Conservation (phyloP, 2,888 invertebrate genomes). For the Zele albiditarsus region DNA sequence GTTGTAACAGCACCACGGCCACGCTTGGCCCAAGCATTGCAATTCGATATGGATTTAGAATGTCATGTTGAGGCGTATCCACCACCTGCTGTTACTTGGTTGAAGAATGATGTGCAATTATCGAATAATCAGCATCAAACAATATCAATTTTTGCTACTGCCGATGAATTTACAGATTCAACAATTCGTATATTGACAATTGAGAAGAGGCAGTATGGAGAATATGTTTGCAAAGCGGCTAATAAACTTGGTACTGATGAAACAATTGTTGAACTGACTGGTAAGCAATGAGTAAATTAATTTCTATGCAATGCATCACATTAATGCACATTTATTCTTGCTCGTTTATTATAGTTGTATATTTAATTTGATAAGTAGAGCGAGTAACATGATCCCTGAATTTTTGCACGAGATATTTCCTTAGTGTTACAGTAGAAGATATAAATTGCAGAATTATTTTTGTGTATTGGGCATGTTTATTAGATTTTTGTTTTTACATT, state of each 20-base stretch:
- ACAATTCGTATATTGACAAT: constrained; percentile 91
- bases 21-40: constrained; percentile 88
- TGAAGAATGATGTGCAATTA: constrained; percentile 86
- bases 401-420: neutral
- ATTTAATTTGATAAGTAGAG: neutral
- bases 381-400: neutral
- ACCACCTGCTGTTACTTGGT: constrained; percentile 93
- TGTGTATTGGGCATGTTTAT: constrained; percentile 65
- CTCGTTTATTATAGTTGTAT: neutral
- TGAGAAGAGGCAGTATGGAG: constrained; percentile 91
- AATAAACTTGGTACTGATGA: constrained; percentile 91
- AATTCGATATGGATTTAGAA: constrained; percentile 95
- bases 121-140: constrained; percentile 94
- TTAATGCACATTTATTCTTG: constrained; percentile 3
- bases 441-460: constrained; percentile 16
- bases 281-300: constrained; percentile 74
- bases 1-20: constrained; percentile 90
- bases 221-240: constrained; percentile 89
- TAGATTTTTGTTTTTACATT: constrained; percentile 63
- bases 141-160: constrained; percentile 92
- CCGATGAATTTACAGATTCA: constrained; percentile 93
- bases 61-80: constrained; percentile 97
- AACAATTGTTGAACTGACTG: constrained; percentile 86
- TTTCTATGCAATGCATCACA: neutral
- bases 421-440: neutral